Base-by-base conservation (phyloP, 2,797 vertebrate species). In the Danio aesculapii region DNA sequence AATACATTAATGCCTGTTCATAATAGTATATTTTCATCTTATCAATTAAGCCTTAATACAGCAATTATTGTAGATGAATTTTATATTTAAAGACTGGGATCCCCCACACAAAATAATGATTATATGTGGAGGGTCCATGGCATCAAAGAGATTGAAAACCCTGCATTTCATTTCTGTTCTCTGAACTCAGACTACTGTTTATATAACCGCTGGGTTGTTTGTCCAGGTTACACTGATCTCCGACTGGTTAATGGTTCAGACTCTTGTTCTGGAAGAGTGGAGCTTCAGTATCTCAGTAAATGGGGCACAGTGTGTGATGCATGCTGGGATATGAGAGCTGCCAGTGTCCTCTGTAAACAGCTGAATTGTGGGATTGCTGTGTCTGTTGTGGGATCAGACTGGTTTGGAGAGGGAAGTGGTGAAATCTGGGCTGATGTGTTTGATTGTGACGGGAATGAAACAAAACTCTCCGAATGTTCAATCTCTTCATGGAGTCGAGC, bases 361-460 rank as follows among this genome's bases (percentile, higher is more conserved):
- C 59, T 88, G 72, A 73, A 78, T 44, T 88, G 87, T 84, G 87
- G 87, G 61, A 44, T 21, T 67, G 79, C 87, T 57, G 63, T 81
- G 66, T 55, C 75, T 64, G 77, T 81, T 14, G 47, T 82, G n/a
- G 82, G 77, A 59, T 67, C 67, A 68, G 81, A 75, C 73, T 73
- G 75, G 81, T 84, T 87, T 76, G 83, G 79, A 59, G 70, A 75
- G 50, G 81, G 83, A 55, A 77, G 11, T 52, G 61, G 62, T 6
- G 69, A 52, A 30, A 81, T 86, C 73, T 82, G 83, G 81, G 68
- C 81, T 39, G 84, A 87, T 77, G 75, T 86, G 71, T 86, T 88
- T 64, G 69, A 70, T 39, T 87, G 86, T 81, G 76, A 77, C 11
- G 86, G 86, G 19, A 82, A 76, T 41, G 79, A 87, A 71, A 81